A percentile compares a stretch with the other conserved stretches of the same genome.
phyloP scores from a whole-genome alignment of 2,797 vertebrate species.

The Cephalopachus bancanus region DNA sequence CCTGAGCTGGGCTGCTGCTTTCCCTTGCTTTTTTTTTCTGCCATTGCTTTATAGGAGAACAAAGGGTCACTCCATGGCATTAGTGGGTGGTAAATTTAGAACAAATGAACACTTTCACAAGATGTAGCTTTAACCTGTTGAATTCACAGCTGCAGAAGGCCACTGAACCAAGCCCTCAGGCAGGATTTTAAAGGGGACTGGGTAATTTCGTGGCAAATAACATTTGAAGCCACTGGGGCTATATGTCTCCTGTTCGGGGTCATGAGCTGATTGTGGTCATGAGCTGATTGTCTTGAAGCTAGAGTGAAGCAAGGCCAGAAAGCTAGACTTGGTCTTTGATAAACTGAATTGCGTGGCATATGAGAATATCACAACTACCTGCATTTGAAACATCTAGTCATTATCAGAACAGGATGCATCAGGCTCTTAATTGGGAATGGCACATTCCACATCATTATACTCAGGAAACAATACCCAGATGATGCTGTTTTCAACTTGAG shows the following conservation, averaged over 20 bases:
- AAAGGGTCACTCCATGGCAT: not conserved
- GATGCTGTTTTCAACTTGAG: not conserved
- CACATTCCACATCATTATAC: not conserved
- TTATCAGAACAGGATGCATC: conserved; percentile 45
- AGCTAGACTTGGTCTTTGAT: not conserved
- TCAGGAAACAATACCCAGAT: not conserved
- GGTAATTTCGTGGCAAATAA: conserved; percentile 64
- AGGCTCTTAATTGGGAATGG: not conserved
- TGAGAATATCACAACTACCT: not conserved
- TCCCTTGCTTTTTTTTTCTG: conserved; percentile 10
- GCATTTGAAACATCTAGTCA: not conserved
- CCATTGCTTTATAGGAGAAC: not conserved
- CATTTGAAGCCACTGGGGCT: not conserved
- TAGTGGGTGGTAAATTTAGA: conserved; percentile 73
- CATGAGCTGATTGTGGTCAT: conserved; percentile 56
- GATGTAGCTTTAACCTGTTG: conserved; percentile 64
- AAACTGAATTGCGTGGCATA: conserved; percentile 25
- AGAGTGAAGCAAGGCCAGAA: conserved; percentile 46
- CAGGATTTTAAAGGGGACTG: conserved; percentile 51
- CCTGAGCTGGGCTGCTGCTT: conserved; percentile 34
- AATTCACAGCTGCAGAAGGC: conserved; percentile 65
- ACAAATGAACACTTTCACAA: conserved; percentile 67
- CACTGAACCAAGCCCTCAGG: not conserved
- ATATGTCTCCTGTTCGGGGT: conserved; percentile 6
- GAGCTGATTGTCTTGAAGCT: conserved; percentile 48